Percentiles rank a stretch among this genome's conserved stretches.
Conservation (phyloP, 2,797 vertebrate genomes). For the Takifugu ocellatus region DNA sequence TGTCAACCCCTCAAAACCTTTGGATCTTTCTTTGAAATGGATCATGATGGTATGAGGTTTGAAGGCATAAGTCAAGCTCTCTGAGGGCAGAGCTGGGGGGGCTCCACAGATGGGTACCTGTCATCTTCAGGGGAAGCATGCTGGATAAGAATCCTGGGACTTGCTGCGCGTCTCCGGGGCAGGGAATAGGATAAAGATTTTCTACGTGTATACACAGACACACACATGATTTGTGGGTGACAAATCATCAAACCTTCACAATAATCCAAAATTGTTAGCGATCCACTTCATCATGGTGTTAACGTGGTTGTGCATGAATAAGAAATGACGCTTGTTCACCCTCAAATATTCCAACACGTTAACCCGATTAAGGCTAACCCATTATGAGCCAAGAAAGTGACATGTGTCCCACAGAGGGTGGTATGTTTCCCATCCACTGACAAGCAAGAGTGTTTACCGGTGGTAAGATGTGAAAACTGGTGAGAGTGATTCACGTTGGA, state of each 20-base stretch:
- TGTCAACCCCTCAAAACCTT: slow-evolving; percentile 1
- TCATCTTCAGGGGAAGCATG: slow-evolving; percentile 97
- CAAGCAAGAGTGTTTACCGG: no score
- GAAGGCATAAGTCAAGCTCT: slow-evolving; percentile 63
- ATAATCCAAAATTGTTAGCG: background rate
- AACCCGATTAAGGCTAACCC: no score
- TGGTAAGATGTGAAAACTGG: no score
- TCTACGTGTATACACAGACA: slow-evolving; percentile 64
- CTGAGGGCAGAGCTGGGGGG: slow-evolving; percentile 30
- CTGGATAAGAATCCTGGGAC: slow-evolving; percentile 98
- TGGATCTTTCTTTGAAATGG: slow-evolving; percentile 1
- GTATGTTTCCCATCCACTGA: no score
- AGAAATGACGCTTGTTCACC: background rate
- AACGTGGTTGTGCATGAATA: background rate
- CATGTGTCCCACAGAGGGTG: no score
- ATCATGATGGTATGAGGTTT: slow-evolving; percentile 30
- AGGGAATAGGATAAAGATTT: slow-evolving; percentile 84
- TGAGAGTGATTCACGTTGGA: no score
- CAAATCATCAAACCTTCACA: slow-evolving; percentile 23
- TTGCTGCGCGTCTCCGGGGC: slow-evolving; percentile 92
- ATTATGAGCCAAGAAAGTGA: no score
- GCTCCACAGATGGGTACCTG: slow-evolving; percentile 86
- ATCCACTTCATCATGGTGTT: background rate
- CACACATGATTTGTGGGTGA: slow-evolving; percentile 40
- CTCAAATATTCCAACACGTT: background rate